phyloP scores from a whole-genome alignment of 2,888 invertebrate genomes.

The Oscheius onirici region DNA sequence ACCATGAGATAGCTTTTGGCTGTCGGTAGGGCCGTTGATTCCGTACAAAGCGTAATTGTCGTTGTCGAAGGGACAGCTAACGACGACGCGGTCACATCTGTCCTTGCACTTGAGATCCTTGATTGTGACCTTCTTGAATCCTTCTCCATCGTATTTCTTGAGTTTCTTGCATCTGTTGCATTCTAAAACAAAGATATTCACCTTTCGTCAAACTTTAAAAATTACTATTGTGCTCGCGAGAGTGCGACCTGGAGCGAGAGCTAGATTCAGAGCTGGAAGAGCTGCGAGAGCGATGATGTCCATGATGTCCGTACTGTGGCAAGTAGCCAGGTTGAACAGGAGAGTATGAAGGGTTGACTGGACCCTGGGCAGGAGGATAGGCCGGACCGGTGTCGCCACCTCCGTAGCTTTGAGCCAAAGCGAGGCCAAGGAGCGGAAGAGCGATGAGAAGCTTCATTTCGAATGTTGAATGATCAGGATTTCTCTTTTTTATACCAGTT shows the following conservation, averaged over 20 bases:
- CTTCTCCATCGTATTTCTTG: neutral
- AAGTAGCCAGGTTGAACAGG: no score
- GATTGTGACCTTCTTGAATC: neutral
- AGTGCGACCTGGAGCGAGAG: neutral
- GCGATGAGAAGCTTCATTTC: no score
- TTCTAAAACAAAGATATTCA: neutral
- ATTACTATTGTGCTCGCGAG: neutral
- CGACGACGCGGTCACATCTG: neutral
- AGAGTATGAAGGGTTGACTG: no score
- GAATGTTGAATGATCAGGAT: no score
- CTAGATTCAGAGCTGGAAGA: neutral
- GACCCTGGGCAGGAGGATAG: no score
- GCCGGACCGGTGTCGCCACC: no score
- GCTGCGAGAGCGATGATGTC: neutral
- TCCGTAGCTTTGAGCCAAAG: no score
- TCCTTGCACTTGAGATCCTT: neutral
- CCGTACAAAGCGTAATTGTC: neutral
- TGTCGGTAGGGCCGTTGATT: neutral
- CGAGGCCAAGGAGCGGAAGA: no score
- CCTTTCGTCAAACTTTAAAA: neutral
- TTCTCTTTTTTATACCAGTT: no score
- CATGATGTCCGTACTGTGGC: neutral
- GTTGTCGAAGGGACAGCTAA: constrained; percentile 16
- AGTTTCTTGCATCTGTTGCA: neutral
- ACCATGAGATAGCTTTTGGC: neutral